Conservation (phyloP, 2,113 vertebrate species). For the Phyllopteryx taeniolatus region DNA sequence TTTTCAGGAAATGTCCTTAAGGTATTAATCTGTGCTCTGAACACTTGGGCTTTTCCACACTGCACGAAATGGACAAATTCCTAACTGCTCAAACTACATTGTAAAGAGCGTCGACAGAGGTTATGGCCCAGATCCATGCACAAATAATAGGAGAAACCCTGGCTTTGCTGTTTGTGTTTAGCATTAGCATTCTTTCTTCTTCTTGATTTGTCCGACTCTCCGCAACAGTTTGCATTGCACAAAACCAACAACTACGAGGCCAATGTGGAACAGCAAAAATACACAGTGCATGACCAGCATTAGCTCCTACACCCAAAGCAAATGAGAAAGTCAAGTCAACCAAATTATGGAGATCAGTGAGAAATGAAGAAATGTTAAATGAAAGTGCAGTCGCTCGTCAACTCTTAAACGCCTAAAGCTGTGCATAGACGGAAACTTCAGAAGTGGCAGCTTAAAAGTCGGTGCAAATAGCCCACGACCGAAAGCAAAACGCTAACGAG, state of each 20-base stretch:
- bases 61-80: too few relatives aligned
- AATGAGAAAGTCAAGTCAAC: conserved; percentile 1
- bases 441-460: not conserved
- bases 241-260: not conserved
- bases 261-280: not conserved
- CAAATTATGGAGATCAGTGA: not conserved
- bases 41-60: too few relatives aligned
- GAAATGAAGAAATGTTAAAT: not conserved
- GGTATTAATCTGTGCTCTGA: too few relatives aligned
- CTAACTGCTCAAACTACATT: too few relatives aligned
- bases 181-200: not conserved
- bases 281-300: not conserved
- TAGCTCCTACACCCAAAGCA: not conserved
- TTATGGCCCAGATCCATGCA: too few relatives aligned
- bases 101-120: too few relatives aligned
- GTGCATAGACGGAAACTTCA: not conserved
- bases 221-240: not conserved
- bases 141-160: too few relatives aligned
- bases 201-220: not conserved
- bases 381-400: not conserved
- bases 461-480: not conserved
- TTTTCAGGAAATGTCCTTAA: too few relatives aligned
- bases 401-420: not conserved
- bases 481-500: not conserved
- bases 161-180: not conserved